Evolutionary conservation across 30 jellyfish, hydroid and myxozoan species (phyloP), one percentile per base, ranked within the genome.

Genomic region (Haliclystus octoradiatus): DNA sequence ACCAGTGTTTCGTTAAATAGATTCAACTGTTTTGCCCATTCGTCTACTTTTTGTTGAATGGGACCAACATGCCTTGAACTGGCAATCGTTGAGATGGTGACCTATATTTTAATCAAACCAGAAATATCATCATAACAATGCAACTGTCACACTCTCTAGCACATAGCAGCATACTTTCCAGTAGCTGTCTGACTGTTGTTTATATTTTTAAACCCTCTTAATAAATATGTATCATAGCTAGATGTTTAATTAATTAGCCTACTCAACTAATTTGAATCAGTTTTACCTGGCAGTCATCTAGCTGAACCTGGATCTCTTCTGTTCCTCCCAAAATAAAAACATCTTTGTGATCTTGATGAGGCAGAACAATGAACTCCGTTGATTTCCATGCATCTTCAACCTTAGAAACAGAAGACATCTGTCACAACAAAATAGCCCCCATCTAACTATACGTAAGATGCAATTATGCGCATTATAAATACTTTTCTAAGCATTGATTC

Each of bases 41-140:
- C 99, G 29, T 91, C 99, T 27, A 91, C 99, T 71, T 91, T 91
- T 1, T 88, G 88, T 29, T 85, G 74, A 73, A 91, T 91, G 15
- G 99, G 99, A 3, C 95, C 99, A 66, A 91, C 99, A 53, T 91
- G 95, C 4, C 99, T 87, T 0, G 99, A 91, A 47, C 99, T 91
- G 1, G 99, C 99, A 66, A 91, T 83, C 1, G 99, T 91, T 33
- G 99, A 74, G 28, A 91, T 75, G 68, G 81, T 91, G 51, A 91
- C 99, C 94, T 82, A 67, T 4, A 19, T 14, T 3, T 5, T 40
- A 40, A 40, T n/a, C n/a, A n/a, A n/a, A n/a, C n/a, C n/a, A n/a
- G n/a, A n/a, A n/a, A n/a, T n/a, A n/a, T n/a, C n/a, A n/a, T n/a
- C n/a, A n/a, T n/a, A n/a, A n/a, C n/a, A n/a, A n/a, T n/a, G n/a